phyloP scores from a whole-genome alignment of 2,797 vertebrate species.

The Podargus strigoides region DNA sequence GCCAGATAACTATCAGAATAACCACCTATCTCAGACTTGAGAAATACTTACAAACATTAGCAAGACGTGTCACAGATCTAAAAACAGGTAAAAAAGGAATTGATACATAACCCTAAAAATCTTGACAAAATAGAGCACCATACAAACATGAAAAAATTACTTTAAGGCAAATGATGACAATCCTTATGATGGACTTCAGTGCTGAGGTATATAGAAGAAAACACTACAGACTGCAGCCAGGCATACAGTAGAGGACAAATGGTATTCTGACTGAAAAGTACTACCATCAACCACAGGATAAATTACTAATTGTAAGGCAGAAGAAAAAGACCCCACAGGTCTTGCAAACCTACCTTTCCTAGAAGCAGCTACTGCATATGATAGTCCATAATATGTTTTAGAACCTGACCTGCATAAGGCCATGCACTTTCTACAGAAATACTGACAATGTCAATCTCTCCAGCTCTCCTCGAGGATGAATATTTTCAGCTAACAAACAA shows the following conservation, averaged over 20 bases:
- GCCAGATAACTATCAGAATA: too few species aligned
- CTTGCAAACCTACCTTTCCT: not conserved
- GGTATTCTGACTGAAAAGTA: not conserved
- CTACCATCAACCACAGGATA: not conserved
- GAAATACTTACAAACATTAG: too few species aligned
- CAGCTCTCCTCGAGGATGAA: not conserved
- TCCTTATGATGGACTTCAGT: too few species aligned
- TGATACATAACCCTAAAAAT: too few species aligned
- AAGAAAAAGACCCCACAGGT: not conserved
- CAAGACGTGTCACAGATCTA: too few species aligned
- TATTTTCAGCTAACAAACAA: not conserved
- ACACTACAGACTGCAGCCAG: too few species aligned
- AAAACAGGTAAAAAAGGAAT: too few species aligned
- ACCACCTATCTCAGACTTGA: too few species aligned
- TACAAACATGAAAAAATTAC: too few species aligned
- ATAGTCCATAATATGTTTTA: not conserved
- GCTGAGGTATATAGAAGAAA: too few species aligned
- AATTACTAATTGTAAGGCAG: not conserved
- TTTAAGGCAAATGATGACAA: too few species aligned
- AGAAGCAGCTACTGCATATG: not conserved
- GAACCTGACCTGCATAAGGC: not conserved
- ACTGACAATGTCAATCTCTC: not conserved
- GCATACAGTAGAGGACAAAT: not conserved
- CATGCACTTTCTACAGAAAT: not conserved
- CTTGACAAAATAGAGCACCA: too few species aligned